Evolutionary conservation across 2,888 invertebrate species (phyloP).

Genomic region (Noctua fimbriata): DNA sequence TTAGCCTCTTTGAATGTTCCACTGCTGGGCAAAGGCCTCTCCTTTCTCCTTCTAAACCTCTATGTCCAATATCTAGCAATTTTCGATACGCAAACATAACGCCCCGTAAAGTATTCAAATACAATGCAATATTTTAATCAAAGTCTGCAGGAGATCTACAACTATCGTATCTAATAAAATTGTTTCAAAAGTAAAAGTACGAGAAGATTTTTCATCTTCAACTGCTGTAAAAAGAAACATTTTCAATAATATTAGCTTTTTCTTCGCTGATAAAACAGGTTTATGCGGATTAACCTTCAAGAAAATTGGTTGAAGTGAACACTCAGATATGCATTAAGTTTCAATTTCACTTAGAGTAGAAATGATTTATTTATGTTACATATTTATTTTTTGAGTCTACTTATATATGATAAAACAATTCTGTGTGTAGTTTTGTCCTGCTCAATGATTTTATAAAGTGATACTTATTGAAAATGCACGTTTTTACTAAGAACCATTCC

Average conservation of each 20-base stretch:
- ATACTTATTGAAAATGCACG: background rate
- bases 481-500: background rate
- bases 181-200: background rate
- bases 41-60: too few species aligned
- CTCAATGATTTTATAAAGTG: background rate
- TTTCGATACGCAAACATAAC: too few species aligned
- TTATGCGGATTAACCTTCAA: background rate
- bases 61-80: too few species aligned
- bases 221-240: background rate
- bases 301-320: conserved; percentile 13
- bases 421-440: background rate
- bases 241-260: conserved; percentile 5
- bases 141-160: background rate
- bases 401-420: background rate
- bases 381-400: background rate
- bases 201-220: conserved; percentile 1
- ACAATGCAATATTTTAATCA: background rate
- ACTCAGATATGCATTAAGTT: conserved; percentile 4
- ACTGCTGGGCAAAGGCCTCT: too few species aligned
- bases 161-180: background rate
- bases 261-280: background rate
- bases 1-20: too few species aligned
- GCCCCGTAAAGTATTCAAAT: background rate
- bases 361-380: background rate
- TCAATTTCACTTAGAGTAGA: background rate